These are phyloP conservation scores for Stenodera caucasica DNA, from an alignment of 2,888 invertebrate genomes.

Conservation along the genomic window DNA sequence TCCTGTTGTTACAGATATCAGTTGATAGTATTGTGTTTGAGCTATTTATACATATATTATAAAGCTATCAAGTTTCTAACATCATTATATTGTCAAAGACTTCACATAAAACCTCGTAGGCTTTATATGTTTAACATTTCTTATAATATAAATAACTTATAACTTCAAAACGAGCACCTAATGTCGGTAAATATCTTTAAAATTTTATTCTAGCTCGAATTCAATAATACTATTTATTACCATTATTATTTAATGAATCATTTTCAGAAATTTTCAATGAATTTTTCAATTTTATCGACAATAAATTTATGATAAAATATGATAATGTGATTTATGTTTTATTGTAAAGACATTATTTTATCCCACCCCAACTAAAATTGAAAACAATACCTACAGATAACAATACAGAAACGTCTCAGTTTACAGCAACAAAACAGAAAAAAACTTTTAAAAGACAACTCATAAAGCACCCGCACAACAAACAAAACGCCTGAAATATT, in stretches of 20 bases:
- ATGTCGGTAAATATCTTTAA: too few relatives aligned
- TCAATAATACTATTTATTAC: too few relatives aligned
- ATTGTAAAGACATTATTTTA: neutral
- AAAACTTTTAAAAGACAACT: neutral
- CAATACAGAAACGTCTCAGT: neutral
- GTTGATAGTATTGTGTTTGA: neutral
- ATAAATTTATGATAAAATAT: conserved; percentile 1
- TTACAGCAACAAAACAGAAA: neutral
- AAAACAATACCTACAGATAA: neutral
- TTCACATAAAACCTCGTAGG: neutral
- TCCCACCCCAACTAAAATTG: neutral
- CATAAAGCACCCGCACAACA: conserved; percentile 1
- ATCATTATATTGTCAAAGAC: conserved; percentile 1
- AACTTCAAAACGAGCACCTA: too few relatives aligned
- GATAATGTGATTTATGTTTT: neutral
- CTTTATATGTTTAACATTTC: neutral
- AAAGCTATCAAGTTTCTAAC: neutral
- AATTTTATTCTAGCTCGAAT: too few relatives aligned
- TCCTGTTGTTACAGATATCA: neutral
- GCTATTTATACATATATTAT: neutral
- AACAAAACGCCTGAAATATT: neutral
- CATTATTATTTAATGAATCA: too few relatives aligned
- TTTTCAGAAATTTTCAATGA: neutral
- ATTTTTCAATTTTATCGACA: neutral
- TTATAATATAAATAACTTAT: too few relatives aligned